Conservation (phyloP, 2,797 vertebrate species). For the Spea hammondii region DNA sequence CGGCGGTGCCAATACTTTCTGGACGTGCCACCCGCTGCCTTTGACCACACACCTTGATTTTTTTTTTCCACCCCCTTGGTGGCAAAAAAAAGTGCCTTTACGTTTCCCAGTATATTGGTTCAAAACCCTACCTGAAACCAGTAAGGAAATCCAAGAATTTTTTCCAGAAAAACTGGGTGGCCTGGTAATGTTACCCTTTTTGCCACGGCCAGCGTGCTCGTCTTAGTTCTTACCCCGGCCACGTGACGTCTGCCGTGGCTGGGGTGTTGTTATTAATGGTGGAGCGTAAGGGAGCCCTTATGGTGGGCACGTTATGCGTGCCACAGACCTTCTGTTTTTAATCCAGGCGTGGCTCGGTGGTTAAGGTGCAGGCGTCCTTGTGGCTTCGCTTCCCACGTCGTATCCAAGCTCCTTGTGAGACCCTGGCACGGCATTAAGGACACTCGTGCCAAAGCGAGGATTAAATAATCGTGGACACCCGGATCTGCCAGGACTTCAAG, state of each 20-base stretch:
- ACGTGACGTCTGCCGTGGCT: background rate
- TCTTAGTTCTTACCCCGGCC: background rate
- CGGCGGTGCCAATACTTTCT: no score
- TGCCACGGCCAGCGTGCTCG: no score
- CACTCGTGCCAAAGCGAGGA: constrained; percentile 20
- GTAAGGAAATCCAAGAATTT: no score
- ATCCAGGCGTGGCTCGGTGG: background rate
- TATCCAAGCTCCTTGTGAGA: background rate
- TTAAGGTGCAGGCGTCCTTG: constrained; percentile 1
- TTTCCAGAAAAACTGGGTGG: no score
- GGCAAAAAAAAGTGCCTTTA: no score
- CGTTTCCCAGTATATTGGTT: no score
- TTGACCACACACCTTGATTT: no score
- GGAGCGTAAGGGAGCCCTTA: background rate
- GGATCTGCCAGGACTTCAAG: constrained; percentile 22
- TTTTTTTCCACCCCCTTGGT: no score
- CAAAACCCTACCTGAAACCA: no score
- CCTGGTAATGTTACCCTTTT: no score
- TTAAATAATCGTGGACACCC: constrained; percentile 19
- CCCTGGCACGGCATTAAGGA: constrained; percentile 4
- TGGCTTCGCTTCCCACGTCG: constrained; percentile 1
- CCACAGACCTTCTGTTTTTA: no score
- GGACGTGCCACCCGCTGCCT: no score
- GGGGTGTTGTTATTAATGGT: background rate
- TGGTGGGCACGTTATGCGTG: background rate